Percentiles rank a stretch among this genome's conserved stretches.
Conservation (phyloP, 2,113 vertebrate genomes). For the Pseudonaja textilis region DNA sequence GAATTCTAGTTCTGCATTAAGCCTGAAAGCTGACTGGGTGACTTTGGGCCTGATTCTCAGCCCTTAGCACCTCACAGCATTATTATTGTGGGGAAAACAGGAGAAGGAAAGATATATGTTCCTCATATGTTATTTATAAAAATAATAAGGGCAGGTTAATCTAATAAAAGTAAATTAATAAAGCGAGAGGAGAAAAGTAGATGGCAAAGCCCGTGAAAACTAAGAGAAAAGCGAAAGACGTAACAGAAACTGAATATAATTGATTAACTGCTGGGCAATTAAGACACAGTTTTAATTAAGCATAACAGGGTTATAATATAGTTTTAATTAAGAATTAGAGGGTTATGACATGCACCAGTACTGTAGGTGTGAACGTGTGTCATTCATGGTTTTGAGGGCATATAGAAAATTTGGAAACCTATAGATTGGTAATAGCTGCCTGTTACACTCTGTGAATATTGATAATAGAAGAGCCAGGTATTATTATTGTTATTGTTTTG, state of each 20-base stretch:
- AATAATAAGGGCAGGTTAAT: too few relatives aligned
- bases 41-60: too few relatives aligned
- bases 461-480: not conserved
- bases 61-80: too few relatives aligned
- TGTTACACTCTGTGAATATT: not conserved
- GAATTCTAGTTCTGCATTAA: too few relatives aligned
- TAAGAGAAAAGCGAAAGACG: not conserved
- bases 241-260: not conserved
- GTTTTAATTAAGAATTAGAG: not conserved
- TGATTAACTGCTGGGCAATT: not conserved
- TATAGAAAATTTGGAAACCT: too few relatives aligned
- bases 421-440: not conserved
- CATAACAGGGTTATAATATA: not conserved
- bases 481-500: not conserved
- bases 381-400: not conserved
- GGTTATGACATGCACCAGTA: not conserved
- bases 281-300: not conserved
- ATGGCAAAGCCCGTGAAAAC: not conserved
- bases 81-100: too few relatives aligned
- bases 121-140: too few relatives aligned
- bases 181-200: not conserved
- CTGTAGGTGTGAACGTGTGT: not conserved
- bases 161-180: not conserved
- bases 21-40: too few relatives aligned
- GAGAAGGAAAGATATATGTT: too few relatives aligned